A percentile compares a stretch with the other conserved stretches of the same genome.
phyloP scores from a whole-genome alignment of 2,113 vertebrate species.

The Lepisosteus osseus region DNA sequence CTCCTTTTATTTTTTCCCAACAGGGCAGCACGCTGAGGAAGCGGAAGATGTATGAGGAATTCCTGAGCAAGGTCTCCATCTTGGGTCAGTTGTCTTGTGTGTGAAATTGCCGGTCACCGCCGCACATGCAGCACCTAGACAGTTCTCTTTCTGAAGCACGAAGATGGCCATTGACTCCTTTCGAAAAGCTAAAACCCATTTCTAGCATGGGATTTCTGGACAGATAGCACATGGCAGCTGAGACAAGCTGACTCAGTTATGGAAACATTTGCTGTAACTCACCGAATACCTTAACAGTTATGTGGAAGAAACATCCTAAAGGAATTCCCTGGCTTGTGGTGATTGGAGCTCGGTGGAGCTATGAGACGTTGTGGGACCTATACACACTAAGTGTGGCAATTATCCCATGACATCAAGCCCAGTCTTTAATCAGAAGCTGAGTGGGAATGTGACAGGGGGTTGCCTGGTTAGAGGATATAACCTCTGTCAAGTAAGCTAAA shows the following conservation, averaged over 20 bases:
- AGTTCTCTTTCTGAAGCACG: constrained; percentile 9
- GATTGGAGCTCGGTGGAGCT: no score
- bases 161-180: neutral
- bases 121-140: constrained; percentile 2
- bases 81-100: constrained; percentile 74
- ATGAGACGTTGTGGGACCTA: no score
- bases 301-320: neutral
- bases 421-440: constrained; percentile 1
- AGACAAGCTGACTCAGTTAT: no score
- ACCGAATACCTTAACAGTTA: no score
- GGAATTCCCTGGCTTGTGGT: constrained; percentile 1
- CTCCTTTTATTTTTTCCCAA: constrained; percentile 16
- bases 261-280: no score
- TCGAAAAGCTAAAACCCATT: no score
- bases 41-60: constrained; percentile 96
- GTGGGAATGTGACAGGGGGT: constrained; percentile 25
- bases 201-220: no score
- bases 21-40: constrained; percentile 95
- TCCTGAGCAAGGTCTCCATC: constrained; percentile 96
- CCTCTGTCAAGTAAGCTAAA: constrained; percentile 2
- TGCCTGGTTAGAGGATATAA: constrained; percentile 11
- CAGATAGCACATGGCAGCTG: no score
- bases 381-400: constrained; percentile 10
- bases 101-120: constrained; percentile 2
- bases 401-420: neutral